Conservation (phyloP, 2,113 vertebrate genomes). For the Chloropsis hardwickii region DNA sequence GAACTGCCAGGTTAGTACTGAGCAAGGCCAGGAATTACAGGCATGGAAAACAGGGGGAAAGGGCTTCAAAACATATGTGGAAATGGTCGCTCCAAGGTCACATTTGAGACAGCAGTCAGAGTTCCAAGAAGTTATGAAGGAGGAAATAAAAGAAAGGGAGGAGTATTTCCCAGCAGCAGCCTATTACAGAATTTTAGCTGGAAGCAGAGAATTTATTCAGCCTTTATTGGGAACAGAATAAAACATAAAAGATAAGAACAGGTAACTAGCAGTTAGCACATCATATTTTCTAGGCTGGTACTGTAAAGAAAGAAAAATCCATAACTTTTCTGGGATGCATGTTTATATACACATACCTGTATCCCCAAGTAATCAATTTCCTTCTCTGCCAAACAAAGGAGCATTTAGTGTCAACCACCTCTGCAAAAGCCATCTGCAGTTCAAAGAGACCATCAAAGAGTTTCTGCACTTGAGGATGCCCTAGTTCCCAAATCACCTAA, state of each 20-base stretch:
- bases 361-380: background rate
- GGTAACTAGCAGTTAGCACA: background rate
- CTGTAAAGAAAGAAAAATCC: background rate
- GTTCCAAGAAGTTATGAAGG: background rate
- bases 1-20: background rate
- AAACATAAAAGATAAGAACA: background rate
- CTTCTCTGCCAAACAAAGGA: background rate
- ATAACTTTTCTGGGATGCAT: background rate
- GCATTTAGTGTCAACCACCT: background rate
- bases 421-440: background rate
- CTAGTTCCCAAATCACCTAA: background rate
- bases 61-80: background rate
- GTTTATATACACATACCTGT: background rate
- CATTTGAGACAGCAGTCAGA: background rate
- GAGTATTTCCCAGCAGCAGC: background rate
- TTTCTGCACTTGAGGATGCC: background rate
- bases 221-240: background rate
- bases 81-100: background rate
- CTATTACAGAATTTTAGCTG: background rate
- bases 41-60: background rate
- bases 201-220: background rate
- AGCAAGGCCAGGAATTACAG: background rate
- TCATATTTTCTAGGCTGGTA: background rate
- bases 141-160: background rate
- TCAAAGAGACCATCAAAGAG: background rate